Percentiles rank a stretch among this genome's conserved stretches.
phyloP scores from a whole-genome alignment of 2,797 vertebrate species.

The Neosilurus mollespiculum region DNA sequence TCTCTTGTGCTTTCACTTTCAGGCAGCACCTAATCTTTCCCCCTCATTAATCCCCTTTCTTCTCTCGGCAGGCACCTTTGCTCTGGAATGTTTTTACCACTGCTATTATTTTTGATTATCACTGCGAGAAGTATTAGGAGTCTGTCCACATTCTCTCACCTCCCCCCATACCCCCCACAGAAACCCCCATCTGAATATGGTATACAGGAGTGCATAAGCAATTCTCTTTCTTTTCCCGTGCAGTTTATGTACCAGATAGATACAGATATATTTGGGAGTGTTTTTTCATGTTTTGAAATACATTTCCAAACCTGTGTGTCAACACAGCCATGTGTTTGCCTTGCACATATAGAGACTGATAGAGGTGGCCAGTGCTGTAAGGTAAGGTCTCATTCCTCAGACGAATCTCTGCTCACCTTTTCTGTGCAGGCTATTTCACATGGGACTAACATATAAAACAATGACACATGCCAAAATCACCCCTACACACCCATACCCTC shows the following conservation, averaged over 20 bases:
- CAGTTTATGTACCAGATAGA: slow-evolving; percentile 51
- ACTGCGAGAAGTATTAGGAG: slow-evolving; percentile 63
- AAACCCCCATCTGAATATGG: slow-evolving; percentile 58
- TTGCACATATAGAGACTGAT: slow-evolving; percentile 60
- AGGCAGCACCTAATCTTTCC: slow-evolving; percentile 76
- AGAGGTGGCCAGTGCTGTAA: slow-evolving; percentile 63
- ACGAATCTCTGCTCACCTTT: slow-evolving; percentile 57
- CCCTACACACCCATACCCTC: background rate
- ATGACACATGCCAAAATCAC: slow-evolving; percentile 11
- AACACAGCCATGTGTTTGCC: slow-evolving; percentile 62
- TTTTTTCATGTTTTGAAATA: slow-evolving; percentile 47
- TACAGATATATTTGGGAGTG: slow-evolving; percentile 59
- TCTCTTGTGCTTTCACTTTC: slow-evolving; percentile 63
- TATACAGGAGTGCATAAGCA: slow-evolving; percentile 61
- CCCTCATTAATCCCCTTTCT: slow-evolving; percentile 77
- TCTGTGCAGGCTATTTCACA: slow-evolving; percentile 60
- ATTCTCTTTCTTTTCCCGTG: slow-evolving; percentile 50
- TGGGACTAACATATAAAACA: slow-evolving; percentile 54
- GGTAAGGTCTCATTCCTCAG: slow-evolving; percentile 59
- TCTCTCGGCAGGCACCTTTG: slow-evolving; percentile 71
- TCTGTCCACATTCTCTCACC: slow-evolving; percentile 60
- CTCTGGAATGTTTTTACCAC: slow-evolving; percentile 69
- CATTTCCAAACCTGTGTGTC: slow-evolving; percentile 62
- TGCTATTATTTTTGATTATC: slow-evolving; percentile 72
- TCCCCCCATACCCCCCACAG: slow-evolving; percentile 40